Evolutionary conservation across 1,140 invertebrate genomes (phyloP), one percentile per base, ranked within the genome.

Genomic region (Eriocheir sinensis): DNA sequence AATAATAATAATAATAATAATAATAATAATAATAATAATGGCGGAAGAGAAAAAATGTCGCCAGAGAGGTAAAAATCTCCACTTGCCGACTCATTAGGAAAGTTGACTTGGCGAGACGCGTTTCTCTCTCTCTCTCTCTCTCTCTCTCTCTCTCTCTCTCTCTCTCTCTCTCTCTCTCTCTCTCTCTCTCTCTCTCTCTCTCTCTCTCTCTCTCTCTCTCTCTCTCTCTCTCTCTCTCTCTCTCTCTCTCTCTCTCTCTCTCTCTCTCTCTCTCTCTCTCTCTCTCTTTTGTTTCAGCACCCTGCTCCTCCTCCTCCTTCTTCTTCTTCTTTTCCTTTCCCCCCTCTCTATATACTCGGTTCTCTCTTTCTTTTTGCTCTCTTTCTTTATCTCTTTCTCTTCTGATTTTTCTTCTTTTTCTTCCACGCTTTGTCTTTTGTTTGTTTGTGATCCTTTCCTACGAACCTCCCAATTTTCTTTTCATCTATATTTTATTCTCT

Each of bases 101-200:
- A 72, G 60, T 72, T 72, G 60, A 72, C 27, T 72, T 72, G 60
- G 27, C 60, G 60, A n/a, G 60, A 21, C 60, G 6, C 27, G 12
- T 72, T 72, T 72, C 60, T 72, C 60, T 72, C 60, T 72, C 60
- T 72, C 60, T 72, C 60, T 72, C 60, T 72, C 60, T 72, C 60
- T 72, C 60, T 72, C 60, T 72, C 60, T 72, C 60, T 72, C 60
- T 72, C 60, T 72, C 60, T 72, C 60, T 72, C 60, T 72, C 60
- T 72, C 60, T 72, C 60, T 72, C 60, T 72, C 60, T n/a, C 12
- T 2, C 60, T 21, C n/a, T 17, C 60, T 72, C 60, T 72, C 60
- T 72, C 60, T 72, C 60, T 72, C 60, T 72, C 60, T 72, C 60
- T 72, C 60, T 72, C 60, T 72, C 60, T 72, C 60, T 72, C 60